Evolutionary conservation across 2,797 vertebrate species (phyloP).

Genomic region (Hemitrygon akajei): DNA sequence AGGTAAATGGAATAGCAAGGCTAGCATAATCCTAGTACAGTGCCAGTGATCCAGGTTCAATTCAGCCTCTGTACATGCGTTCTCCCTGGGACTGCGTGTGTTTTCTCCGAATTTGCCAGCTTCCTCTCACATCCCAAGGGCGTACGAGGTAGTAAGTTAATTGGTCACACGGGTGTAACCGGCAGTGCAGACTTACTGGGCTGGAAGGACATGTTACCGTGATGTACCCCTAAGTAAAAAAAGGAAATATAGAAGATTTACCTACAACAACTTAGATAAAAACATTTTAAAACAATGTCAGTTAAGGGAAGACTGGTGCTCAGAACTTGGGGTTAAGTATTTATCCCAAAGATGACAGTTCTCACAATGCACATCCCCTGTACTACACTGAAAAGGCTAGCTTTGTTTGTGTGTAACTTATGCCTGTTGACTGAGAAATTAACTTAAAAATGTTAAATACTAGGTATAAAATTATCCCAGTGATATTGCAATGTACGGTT

Average conservation of each 20-base stretch:
- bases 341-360: background rate
- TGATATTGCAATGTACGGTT: background rate
- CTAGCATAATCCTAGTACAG: too few relatives aligned
- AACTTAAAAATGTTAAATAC: background rate
- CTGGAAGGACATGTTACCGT: too few relatives aligned
- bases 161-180: too few relatives aligned
- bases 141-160: too few relatives aligned
- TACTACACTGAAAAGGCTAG: background rate
- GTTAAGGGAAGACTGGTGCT: background rate
- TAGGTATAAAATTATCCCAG: background rate
- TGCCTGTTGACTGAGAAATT: background rate
- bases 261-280: background rate
- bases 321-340: background rate
- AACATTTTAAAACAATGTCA: background rate
- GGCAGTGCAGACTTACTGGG: too few relatives aligned
- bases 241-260: background rate
- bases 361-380: background rate
- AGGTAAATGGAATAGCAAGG: background rate
- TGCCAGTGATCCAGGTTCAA: too few relatives aligned
- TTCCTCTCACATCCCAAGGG: too few relatives aligned
- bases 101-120: too few relatives aligned
- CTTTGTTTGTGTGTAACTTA: background rate
- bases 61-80: too few relatives aligned
- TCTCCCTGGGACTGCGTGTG: too few relatives aligned
- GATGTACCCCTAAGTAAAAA: too few relatives aligned